Base-by-base conservation (phyloP, 2,797 vertebrate genomes). In the Caiman crocodilus region DNA sequence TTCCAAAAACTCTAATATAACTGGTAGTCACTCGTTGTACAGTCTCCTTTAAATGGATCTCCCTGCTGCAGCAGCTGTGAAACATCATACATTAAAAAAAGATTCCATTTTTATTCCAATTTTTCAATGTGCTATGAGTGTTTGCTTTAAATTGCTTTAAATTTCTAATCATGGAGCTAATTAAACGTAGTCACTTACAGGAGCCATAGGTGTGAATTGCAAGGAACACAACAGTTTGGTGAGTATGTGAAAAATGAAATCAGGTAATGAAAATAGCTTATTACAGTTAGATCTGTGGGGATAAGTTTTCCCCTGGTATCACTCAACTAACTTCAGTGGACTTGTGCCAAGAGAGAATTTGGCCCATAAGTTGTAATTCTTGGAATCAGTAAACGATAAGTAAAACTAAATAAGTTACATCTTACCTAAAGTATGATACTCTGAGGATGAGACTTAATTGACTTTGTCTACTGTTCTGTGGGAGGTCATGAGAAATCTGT, bases 101-200 rank as follows among this genome's bases (percentile, higher is more conserved):
- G 20, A 60, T 32, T 4, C n/a, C 1, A 58, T 81, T 91, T 64
- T 80, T 81, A 76, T 82, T 76, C 83, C 76, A 2, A 2, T 86
- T 42, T 59, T 90, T 88, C 60, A 21, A 32, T 88, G 20, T 64
- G 81, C 56, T 84, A 56, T 86, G 83, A 82, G 86, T 90, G 74
- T 94, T 96, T 85, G 26, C 89, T 96, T 96, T 94, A 88, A 28
- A 2, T 61, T 61, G 76, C 26, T 89, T n/a, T 30, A 86, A 14
- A 75, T 94, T 95, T 95, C 77, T 94, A 92, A 96, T 95, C 86
- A n/a, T 89, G 79, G 65, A 50, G 75, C n/a, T 90, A 95, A 89
- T 96, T 94, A 91, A 95, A 95, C 79, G 35, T 61, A 88, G 50
- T 69, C 35, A 76, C 65, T 94, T 90, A 55, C 1, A 42, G 87